phyloP scores from a whole-genome alignment of 2,888 invertebrate genomes.

The Prosapia bicincta region DNA sequence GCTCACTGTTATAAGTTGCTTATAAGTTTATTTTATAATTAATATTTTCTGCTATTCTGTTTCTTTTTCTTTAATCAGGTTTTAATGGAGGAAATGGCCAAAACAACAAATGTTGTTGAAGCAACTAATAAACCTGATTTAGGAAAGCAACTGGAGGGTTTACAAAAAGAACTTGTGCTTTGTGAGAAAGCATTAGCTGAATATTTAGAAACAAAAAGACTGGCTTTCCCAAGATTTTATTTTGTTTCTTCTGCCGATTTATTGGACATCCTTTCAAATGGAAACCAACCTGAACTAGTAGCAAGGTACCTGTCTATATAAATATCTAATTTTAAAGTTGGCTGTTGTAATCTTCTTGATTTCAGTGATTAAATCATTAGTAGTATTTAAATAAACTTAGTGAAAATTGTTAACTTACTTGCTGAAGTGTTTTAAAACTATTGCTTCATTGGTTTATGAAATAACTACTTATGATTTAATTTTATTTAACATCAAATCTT shows the following conservation, averaged over 20 bases:
- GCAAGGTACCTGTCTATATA: too few species aligned
- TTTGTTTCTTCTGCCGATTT: conserved; percentile 96
- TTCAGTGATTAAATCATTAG: too few species aligned
- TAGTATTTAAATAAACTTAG: too few species aligned
- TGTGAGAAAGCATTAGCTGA: conserved; percentile 97
- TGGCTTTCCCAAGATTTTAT: conserved; percentile 95
- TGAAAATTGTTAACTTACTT: too few species aligned
- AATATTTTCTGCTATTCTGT: neutral
- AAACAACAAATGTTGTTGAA: conserved; percentile 83
- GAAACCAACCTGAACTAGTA: conserved; percentile 86
- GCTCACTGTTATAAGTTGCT: too few species aligned
- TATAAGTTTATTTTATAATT: neutral
- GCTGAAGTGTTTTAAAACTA: too few species aligned
- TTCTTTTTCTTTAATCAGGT: conserved; percentile 48
- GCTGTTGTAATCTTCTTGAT: too few species aligned
- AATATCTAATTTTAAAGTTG: too few species aligned
- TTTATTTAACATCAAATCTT: too few species aligned
- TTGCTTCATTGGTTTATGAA: too few species aligned
- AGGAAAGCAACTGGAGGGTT: conserved; percentile 69
- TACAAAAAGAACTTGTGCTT: conserved; percentile 81
- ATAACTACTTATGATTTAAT: too few species aligned
- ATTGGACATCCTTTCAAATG: conserved; percentile 91
- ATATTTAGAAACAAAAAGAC: conserved; percentile 92
- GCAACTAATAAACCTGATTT: conserved; percentile 86
- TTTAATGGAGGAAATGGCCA: conserved; percentile 71